phyloP scores from a whole-genome alignment of 2,797 vertebrate genomes.

The Argya squamiceps region DNA sequence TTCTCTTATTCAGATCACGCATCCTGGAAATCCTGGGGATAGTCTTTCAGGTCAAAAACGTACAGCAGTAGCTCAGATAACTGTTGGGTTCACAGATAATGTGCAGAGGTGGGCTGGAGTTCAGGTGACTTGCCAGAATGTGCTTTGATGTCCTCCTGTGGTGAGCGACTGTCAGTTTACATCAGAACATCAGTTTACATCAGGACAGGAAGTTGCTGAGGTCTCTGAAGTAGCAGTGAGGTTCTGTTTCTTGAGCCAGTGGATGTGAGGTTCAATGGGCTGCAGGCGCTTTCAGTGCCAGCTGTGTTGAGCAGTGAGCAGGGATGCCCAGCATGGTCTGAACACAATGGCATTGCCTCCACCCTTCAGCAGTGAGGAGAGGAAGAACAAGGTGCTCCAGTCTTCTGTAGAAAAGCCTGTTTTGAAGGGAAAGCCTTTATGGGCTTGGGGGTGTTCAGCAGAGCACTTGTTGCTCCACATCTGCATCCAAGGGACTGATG shows the following conservation, averaged over 20 bases:
- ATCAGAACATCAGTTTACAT: background rate
- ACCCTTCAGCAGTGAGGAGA: background rate
- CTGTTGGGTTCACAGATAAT: background rate
- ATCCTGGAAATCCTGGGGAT: background rate
- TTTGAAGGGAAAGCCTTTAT: background rate
- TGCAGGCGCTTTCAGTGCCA: rapidly evolving
- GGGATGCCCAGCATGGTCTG: background rate
- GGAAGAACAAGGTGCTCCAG: background rate
- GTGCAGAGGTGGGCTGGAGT: background rate
- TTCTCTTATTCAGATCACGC: background rate
- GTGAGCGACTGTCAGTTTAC: background rate
- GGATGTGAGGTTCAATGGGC: background rate
- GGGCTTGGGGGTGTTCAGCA: rapidly evolving
- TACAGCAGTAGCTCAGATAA: background rate
- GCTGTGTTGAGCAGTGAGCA: background rate
- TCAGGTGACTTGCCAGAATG: background rate
- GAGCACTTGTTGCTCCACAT: background rate
- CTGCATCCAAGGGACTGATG: background rate
- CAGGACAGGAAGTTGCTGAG: background rate
- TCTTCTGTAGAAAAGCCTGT: background rate
- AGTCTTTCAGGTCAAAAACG: background rate
- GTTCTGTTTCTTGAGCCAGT: background rate
- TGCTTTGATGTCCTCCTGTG: background rate
- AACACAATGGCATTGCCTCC: background rate
- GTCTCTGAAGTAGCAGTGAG: background rate